Conservation (phyloP, 2,797 vertebrate genomes). For the Enteromius trimaculatus region DNA sequence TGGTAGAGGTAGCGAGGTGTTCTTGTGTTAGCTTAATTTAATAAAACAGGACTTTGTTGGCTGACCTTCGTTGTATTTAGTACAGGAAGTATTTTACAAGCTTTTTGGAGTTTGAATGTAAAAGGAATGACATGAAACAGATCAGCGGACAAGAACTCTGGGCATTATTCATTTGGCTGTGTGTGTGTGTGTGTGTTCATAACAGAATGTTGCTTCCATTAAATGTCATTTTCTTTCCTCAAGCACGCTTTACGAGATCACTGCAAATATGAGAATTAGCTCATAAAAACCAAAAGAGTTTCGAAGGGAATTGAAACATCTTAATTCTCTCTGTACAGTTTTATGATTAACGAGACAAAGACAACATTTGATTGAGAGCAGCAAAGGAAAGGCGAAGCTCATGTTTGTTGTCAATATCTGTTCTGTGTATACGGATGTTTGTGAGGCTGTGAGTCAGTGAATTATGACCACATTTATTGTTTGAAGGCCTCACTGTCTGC, state of each 20-base stretch:
- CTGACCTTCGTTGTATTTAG: constrained; percentile 62
- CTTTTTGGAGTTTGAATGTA: constrained; percentile 58
- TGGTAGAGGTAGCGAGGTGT: constrained; percentile 51
- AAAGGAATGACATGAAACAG: constrained; percentile 58
- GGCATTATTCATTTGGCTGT: constrained; percentile 46
- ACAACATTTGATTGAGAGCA: constrained; percentile 1
- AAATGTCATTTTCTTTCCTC: constrained; percentile 56
- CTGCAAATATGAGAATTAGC: constrained; percentile 54
- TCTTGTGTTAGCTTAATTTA: constrained; percentile 65
- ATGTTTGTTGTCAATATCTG: constrained; percentile 31
- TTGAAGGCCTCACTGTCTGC: constrained; percentile 70
- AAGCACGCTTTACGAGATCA: constrained; percentile 40
- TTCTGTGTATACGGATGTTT: constrained; percentile 32
- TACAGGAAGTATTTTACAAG: constrained; percentile 67
- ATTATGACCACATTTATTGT: constrained; percentile 74
- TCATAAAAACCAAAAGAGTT: constrained; percentile 43
- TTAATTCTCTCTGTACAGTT: background rate
- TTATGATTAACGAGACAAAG: constrained; percentile 12
- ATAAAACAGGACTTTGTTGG: constrained; percentile 61
- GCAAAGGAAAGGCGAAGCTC: constrained; percentile 24
- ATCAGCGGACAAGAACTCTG: constrained; percentile 49
- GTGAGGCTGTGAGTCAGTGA: constrained; percentile 68
- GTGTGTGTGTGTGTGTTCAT: constrained; percentile 47
- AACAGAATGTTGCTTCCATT: constrained; percentile 56
- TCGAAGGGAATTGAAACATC: background rate